These are phyloP conservation scores for Tragopan temminckii DNA, from an alignment of 2,797 vertebrate species.

Conservation along the genomic window DNA sequence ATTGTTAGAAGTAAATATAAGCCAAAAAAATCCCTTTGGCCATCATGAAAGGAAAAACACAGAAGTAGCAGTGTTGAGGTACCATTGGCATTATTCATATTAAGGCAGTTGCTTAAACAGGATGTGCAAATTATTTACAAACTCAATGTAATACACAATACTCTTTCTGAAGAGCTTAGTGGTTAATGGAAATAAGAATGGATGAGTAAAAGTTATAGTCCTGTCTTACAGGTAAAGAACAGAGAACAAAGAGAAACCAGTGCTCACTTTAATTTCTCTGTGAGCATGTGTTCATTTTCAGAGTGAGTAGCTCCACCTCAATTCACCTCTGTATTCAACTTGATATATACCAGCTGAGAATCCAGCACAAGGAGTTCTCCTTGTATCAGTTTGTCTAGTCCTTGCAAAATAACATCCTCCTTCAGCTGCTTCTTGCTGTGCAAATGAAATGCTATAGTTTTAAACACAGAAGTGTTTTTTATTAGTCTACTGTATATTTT, in stretches of 20 bases:
- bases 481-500: too few relatives aligned
- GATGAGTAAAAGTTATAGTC: not conserved
- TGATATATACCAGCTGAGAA: too few relatives aligned
- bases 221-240: not conserved
- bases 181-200: not conserved
- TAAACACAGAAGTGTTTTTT: too few relatives aligned
- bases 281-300: too few relatives aligned
- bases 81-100: not conserved
- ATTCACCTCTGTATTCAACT: too few relatives aligned
- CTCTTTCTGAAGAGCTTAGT: not conserved
- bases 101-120: not conserved
- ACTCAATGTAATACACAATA: not conserved
- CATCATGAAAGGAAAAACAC: not conserved
- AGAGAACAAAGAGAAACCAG: conserved; percentile 32
- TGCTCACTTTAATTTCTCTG: not conserved
- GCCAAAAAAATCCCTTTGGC: not conserved
- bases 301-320: too few relatives aligned
- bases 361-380: too few relatives aligned
- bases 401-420: too few relatives aligned
- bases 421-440: too few relatives aligned
- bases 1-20: conserved; percentile 20
- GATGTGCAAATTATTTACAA: not conserved
- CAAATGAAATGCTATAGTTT: too few relatives aligned
- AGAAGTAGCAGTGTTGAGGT: not conserved
- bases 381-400: too few relatives aligned